These are phyloP conservation scores for Cotesia vestalis DNA, from an alignment of 1,140 invertebrate species.

Conservation along the genomic window DNA sequence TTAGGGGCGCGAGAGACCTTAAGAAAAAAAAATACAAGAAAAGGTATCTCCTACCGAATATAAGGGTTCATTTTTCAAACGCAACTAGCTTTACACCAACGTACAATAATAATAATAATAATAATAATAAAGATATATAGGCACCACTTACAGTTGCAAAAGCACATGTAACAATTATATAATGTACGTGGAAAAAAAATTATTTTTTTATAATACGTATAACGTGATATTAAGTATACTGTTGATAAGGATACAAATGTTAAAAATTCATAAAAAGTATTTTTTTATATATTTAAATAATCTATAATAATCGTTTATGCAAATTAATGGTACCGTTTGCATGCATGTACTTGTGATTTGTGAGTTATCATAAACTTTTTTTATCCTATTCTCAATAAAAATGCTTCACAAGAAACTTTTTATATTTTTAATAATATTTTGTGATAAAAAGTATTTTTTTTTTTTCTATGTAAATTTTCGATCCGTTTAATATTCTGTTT, in stretches of 20 bases:
- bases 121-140: slow-evolving; percentile 13
- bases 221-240: background rate
- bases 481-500: too few relatives aligned
- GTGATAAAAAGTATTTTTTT: too few relatives aligned
- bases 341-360: background rate
- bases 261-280: background rate
- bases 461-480: too few relatives aligned
- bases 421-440: too few relatives aligned
- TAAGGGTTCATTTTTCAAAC: slow-evolving; percentile 35
- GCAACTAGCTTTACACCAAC: slow-evolving; percentile 46
- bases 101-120: slow-evolving; percentile 11
- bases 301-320: slow-evolving; percentile 6
- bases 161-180: slow-evolving; percentile 43
- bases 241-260: slow-evolving; percentile 9
- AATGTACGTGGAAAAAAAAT: background rate
- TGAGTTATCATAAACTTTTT: background rate
- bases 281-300: too few relatives aligned
- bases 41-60: slow-evolving; percentile 58
- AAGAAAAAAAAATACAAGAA: slow-evolving; percentile 62
- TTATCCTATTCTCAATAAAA: too few relatives aligned
- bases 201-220: slow-evolving; percentile 20
- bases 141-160: slow-evolving; percentile 45
- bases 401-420: too few relatives aligned
- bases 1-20: slow-evolving; percentile 64
- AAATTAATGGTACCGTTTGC: slow-evolving; percentile 9